Conservation (phyloP, 2,888 invertebrate genomes). For the Corythucha ciliata region DNA sequence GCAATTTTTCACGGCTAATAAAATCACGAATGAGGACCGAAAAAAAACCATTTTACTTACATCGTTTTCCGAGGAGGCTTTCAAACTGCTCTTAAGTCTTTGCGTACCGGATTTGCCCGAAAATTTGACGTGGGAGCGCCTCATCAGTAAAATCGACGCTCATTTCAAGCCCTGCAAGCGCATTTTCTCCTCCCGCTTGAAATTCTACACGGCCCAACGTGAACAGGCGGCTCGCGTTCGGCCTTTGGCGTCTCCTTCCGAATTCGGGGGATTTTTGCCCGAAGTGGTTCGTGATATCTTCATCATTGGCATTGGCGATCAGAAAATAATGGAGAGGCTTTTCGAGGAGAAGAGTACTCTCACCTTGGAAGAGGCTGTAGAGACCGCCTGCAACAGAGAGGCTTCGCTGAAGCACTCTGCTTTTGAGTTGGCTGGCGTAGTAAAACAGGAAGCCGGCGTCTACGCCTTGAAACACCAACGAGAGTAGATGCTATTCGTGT, state of each 20-base stretch:
- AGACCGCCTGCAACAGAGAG: too few relatives aligned
- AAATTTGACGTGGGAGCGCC: background rate
- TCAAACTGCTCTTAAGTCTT: slow-evolving; percentile 1
- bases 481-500: too few relatives aligned
- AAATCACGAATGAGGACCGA: background rate
- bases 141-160: background rate
- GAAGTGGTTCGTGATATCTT: slow-evolving; percentile 7
- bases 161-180: slow-evolving; percentile 6
- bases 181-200: background rate
- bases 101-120: slow-evolving; percentile 12
- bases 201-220: background rate
- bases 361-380: too few relatives aligned
- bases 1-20: slow-evolving; percentile 8
- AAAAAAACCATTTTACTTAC: slow-evolving; percentile 2
- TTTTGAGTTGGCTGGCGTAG: too few relatives aligned
- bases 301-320: background rate
- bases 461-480: too few relatives aligned
- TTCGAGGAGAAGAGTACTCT: slow-evolving; percentile 14
- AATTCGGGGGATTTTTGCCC: background rate
- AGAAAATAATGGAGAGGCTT: slow-evolving; percentile 1
- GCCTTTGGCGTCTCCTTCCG: background rate
- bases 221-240: slow-evolving; percentile 10
- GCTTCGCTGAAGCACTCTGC: too few relatives aligned
- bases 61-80: slow-evolving; percentile 9
- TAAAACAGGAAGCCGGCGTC: too few relatives aligned